Evolutionary conservation across 2,888 invertebrate species (phyloP).

Genomic region (Eupithecia tripunctaria): DNA sequence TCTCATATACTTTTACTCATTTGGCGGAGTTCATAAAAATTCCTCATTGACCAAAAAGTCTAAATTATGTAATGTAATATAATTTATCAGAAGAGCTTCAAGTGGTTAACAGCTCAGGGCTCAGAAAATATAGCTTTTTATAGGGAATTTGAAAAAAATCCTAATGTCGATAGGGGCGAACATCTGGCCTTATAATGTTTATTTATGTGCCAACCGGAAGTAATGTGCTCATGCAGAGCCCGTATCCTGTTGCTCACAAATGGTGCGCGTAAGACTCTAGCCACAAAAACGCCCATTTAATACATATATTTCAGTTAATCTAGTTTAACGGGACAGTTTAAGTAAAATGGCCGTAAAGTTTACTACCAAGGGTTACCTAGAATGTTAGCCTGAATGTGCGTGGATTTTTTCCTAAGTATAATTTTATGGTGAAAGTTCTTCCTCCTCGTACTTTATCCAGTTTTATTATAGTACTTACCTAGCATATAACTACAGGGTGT

Average conservation of each 20-base stretch:
- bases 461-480: neutral
- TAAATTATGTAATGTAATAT: neutral
- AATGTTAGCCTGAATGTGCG: neutral
- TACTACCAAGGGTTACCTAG: neutral
- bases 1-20: neutral
- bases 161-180: slow-evolving; percentile 59
- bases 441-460: neutral
- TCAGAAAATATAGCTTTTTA: neutral
- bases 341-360: neutral
- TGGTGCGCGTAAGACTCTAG: slow-evolving; percentile 53
- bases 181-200: slow-evolving; percentile 75
- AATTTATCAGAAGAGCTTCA: neutral
- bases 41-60: neutral
- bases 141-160: neutral
- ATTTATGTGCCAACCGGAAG: slow-evolving; percentile 76
- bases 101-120: neutral
- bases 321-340: neutral
- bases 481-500: no score
- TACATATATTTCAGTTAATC: neutral
- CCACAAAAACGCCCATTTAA: neutral
- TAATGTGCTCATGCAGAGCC: slow-evolving; percentile 62
- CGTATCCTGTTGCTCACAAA: slow-evolving; percentile 67
- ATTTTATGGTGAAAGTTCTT: neutral
- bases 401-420: neutral
- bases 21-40: neutral